Conservation (phyloP, 2,888 invertebrate species). For the Mactromeris polynyma region DNA sequence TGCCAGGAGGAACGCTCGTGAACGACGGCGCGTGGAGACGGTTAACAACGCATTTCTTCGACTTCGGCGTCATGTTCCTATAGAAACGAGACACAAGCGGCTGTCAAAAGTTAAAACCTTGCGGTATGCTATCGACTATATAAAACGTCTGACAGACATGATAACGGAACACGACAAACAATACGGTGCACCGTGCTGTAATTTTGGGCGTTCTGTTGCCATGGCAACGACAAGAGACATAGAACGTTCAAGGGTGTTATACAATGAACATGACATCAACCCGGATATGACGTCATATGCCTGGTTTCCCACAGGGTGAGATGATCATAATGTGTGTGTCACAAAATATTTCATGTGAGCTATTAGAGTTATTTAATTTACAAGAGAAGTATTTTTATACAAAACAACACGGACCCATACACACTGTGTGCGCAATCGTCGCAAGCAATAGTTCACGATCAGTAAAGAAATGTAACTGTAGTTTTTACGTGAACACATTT, state of each 20-base stretch:
- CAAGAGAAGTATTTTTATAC: no score
- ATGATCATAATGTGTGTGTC: no score
- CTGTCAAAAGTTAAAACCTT: constrained; percentile 91
- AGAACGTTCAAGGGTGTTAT: constrained; percentile 31
- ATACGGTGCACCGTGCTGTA: constrained; percentile 61
- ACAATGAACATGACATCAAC: constrained; percentile 49
- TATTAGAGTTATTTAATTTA: no score
- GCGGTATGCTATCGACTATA: constrained; percentile 90
- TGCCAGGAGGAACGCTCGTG: constrained; percentile 90
- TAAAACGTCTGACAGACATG: constrained; percentile 88
- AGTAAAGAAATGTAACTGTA: no score
- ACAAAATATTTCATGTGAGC: no score
- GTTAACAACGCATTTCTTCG: constrained; percentile 90
- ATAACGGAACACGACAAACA: constrained; percentile 80
- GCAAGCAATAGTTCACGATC: no score
- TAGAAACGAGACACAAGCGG: constrained; percentile 88
- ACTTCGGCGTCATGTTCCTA: constrained; percentile 89
- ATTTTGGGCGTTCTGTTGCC: constrained; percentile 62
- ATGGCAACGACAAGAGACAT: constrained; percentile 53
- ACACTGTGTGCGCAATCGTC: no score
- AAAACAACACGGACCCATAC: no score
- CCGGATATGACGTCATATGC: constrained; percentile 44
- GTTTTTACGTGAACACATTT: no score
- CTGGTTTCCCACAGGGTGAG: constrained; percentile 48
- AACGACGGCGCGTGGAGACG: constrained; percentile 90